Evolutionary conservation across 2,113 vertebrate species (phyloP).

Genomic region (Anhinga rufa): DNA sequence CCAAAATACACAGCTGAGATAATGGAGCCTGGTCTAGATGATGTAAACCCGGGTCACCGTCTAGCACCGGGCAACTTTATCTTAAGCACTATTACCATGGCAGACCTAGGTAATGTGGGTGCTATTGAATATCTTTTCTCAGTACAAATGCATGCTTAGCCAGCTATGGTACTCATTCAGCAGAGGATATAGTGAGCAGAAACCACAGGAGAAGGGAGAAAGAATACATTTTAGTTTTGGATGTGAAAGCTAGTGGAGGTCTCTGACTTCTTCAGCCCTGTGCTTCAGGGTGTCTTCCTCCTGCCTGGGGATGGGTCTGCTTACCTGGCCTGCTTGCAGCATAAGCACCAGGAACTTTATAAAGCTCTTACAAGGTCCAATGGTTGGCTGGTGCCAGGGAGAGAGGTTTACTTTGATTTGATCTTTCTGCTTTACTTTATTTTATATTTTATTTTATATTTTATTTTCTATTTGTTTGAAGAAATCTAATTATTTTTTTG

Average conservation of each 20-base stretch:
- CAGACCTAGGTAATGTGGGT: background rate
- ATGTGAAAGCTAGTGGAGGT: background rate
- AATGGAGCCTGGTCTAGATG: background rate
- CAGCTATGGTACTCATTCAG: background rate
- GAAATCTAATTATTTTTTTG: background rate
- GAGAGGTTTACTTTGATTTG: background rate
- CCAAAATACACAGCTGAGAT: background rate
- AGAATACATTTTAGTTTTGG: background rate
- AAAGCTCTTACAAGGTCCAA: background rate
- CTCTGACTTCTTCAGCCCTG: background rate
- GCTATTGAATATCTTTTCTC: background rate
- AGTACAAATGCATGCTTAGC: background rate
- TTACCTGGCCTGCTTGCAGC: background rate
- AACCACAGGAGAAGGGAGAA: background rate
- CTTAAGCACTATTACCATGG: background rate
- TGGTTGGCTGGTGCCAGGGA: background rate
- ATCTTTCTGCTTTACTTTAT: background rate
- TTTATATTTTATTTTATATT: background rate
- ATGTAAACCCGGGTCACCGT: background rate
- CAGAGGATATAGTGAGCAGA: background rate
- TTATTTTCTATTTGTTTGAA: background rate
- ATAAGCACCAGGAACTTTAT: background rate
- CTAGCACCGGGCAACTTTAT: background rate
- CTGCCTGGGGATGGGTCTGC: background rate
- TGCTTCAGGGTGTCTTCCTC: background rate